A percentile compares a stretch with the other conserved stretches of the same genome.
phyloP scores from a whole-genome alignment of 1,140 invertebrate species.

The Nephila pilipes region DNA sequence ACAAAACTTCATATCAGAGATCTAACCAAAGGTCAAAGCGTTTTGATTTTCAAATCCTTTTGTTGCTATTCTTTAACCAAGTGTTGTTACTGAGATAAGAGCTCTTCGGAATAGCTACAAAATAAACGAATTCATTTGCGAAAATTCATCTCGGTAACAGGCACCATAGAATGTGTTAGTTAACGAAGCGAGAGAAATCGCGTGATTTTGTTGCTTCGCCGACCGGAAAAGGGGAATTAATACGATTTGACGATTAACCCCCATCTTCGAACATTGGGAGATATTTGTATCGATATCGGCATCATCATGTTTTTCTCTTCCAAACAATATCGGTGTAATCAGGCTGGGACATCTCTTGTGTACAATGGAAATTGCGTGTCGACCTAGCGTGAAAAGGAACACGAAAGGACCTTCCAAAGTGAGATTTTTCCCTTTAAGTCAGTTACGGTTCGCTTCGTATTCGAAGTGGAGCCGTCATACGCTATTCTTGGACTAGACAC shows the following conservation, averaged over 20 bases:
- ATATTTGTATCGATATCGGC: background rate
- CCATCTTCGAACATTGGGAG: background rate
- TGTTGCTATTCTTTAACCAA: no score
- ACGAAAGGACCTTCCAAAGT: no score
- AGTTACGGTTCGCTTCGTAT: constrained; percentile 39
- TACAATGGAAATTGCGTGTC: constrained; percentile 45
- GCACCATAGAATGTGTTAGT: no score
- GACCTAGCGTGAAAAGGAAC: constrained; percentile 25
- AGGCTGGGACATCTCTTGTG: background rate
- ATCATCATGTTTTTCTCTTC: background rate
- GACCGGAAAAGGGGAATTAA: no score
- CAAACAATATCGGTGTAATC: background rate
- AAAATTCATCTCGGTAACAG: no score
- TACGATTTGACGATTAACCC: background rate
- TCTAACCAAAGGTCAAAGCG: no score
- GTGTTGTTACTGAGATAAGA: no score
- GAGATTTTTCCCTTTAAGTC: background rate
- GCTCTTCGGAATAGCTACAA: no score
- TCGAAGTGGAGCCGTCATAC: background rate
- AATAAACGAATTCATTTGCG: no score
- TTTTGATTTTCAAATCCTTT: no score
- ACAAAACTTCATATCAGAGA: no score
- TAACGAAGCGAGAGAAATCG: background rate
- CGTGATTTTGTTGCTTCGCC: background rate
- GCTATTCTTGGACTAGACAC: background rate